A percentile compares a stretch with the other conserved stretches of the same genome.
Evolutionary conservation across 2,113 vertebrate species (phyloP).

Genomic region (Motacilla tschutschensis): DNA sequence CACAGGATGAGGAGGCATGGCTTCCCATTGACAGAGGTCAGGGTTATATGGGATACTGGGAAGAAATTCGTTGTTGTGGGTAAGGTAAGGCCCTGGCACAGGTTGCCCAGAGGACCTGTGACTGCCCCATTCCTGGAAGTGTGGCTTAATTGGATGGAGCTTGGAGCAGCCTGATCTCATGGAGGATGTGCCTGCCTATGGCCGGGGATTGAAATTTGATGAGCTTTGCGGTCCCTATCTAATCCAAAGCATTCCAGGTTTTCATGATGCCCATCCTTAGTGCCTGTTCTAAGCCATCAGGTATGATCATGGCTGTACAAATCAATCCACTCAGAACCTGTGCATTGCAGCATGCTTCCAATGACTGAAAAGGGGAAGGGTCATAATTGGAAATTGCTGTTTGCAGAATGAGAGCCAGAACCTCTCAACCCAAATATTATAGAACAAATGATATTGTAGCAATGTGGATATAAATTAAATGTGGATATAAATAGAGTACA

Average conservation of each 20-base stretch:
- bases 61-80: background rate
- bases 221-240: background rate
- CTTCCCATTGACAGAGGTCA: background rate
- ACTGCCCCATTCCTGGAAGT: background rate
- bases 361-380: background rate
- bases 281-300: background rate
- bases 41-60: background rate
- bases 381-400: background rate
- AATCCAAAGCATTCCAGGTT: background rate
- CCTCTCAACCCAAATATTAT: background rate
- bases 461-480: background rate
- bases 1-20: background rate
- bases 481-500: background rate
- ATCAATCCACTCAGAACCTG: background rate
- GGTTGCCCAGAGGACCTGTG: background rate
- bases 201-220: background rate
- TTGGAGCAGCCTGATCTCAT: background rate
- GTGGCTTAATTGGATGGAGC: background rate
- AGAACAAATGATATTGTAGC: fast-evolving
- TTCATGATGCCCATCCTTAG: background rate
- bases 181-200: background rate
- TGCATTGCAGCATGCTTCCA: background rate
- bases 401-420: background rate
- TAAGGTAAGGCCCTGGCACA: background rate
- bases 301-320: background rate